phyloP scores from a whole-genome alignment of 1,140 invertebrate genomes.

The Dolichoris vasculosae region DNA sequence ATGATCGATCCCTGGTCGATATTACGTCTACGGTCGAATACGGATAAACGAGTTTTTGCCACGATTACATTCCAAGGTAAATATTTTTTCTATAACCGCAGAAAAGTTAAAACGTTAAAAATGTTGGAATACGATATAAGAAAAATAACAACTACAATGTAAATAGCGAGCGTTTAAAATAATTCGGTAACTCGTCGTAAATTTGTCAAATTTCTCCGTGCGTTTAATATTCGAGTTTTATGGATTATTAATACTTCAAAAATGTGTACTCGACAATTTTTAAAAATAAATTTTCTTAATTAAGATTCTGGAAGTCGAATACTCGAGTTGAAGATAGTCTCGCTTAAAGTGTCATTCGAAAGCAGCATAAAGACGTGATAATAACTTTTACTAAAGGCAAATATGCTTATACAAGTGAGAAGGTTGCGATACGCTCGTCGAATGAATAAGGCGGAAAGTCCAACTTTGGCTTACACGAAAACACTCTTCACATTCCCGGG shows the following conservation, averaged over 20 bases:
- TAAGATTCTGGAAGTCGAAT: neutral
- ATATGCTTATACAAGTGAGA: conserved; percentile 1
- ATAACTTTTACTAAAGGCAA: conserved; percentile 15
- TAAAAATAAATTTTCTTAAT: neutral
- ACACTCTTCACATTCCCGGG: conserved; percentile 19
- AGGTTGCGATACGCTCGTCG: neutral
- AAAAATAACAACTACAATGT: too few species aligned
- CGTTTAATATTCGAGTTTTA: neutral
- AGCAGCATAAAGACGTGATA: neutral
- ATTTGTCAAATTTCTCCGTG: too few species aligned
- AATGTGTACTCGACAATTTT: neutral
- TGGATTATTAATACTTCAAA: neutral
- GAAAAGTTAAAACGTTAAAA: neutral
- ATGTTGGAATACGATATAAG: too few species aligned
- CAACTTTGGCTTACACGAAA: conserved; percentile 21
- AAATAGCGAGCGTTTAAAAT: too few species aligned
- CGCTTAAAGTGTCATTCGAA: neutral
- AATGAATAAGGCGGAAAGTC: conserved; percentile 20
- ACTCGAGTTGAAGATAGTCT: neutral
- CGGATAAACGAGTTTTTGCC: neutral
- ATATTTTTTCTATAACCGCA: neutral
- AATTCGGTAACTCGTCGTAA: too few species aligned
- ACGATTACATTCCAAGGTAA: too few species aligned
- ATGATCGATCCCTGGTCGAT: neutral
- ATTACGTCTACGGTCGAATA: neutral